These are phyloP conservation scores for Micropoecilia bifurca DNA, from an alignment of 2,797 vertebrate species.

Conservation along the genomic window DNA sequence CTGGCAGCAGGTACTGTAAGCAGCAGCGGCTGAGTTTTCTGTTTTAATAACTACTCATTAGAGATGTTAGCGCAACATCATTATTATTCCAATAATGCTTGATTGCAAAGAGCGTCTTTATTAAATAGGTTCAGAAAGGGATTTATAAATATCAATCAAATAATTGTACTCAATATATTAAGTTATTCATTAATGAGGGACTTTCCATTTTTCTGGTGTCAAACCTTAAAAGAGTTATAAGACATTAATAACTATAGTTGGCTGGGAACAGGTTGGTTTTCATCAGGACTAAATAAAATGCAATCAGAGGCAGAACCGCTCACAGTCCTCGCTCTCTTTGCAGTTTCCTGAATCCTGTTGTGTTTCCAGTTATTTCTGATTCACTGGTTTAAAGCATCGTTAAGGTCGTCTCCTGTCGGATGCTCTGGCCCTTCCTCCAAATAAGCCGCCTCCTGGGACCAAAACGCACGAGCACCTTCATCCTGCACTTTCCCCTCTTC, in stretches of 20 bases:
- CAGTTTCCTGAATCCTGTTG: conserved; percentile 5
- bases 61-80: conserved; percentile 66
- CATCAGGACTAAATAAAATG: background rate
- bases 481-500: conserved; percentile 39
- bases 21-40: conserved; percentile 50
- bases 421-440: conserved; percentile 14
- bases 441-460: conserved; percentile 18
- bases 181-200: background rate
- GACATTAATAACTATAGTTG: background rate
- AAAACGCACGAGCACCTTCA: conserved; percentile 15
- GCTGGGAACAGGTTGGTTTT: background rate
- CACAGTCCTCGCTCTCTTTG: conserved; percentile 2
- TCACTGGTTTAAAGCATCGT: conserved; percentile 4
- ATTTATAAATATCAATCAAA: conserved; percentile 13
- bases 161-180: background rate
- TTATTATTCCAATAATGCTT: conserved; percentile 60
- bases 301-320: conserved; percentile 6
- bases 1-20: conserved; percentile 60
- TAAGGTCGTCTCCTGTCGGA: conserved; percentile 31
- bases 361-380: conserved; percentile 18
- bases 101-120: conserved; percentile 32
- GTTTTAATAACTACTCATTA: conserved; percentile 67
- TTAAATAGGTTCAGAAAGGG: conserved; percentile 41
- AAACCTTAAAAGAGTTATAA: background rate
- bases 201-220: background rate